Evolutionary conservation across 2,113 vertebrate genomes (phyloP).

Genomic region (Phocoena phocoena): DNA sequence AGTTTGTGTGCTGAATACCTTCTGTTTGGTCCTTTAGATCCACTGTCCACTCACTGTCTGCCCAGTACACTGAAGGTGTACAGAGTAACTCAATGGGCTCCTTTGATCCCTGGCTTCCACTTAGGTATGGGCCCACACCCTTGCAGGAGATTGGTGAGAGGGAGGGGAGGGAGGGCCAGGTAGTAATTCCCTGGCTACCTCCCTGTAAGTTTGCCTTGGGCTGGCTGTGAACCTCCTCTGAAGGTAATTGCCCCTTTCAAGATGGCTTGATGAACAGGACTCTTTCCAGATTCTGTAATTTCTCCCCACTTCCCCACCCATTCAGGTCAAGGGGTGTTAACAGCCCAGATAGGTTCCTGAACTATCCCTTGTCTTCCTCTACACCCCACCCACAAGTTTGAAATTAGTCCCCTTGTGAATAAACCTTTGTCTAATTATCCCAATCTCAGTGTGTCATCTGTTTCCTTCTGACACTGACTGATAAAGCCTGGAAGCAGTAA

Average conservation of each 20-base stretch:
- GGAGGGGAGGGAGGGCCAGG: background rate
- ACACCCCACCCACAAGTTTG: background rate
- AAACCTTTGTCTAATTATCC: background rate
- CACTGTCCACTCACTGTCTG: background rate
- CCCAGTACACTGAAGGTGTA: background rate
- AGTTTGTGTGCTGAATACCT: background rate
- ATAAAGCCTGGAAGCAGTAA: background rate
- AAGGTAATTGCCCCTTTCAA: background rate
- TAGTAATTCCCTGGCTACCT: background rate
- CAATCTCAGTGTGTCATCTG: slow-evolving; percentile 19
- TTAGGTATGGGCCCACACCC: background rate
- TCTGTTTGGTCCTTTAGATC: background rate
- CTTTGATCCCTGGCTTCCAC: background rate
- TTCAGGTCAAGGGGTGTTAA: background rate
- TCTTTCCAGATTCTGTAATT: background rate
- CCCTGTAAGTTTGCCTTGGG: background rate
- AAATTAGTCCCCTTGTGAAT: slow-evolving; percentile 44
- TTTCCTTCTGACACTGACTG: background rate
- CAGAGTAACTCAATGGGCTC: background rate
- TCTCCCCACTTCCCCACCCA: background rate
- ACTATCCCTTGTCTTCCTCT: background rate
- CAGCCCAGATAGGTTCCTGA: background rate
- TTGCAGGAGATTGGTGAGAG: background rate
- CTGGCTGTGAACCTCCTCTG: background rate
- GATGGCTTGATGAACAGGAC: background rate